These are phyloP conservation scores for Philonicus albiceps DNA, from an alignment of 2,888 invertebrate species.

Conservation along the genomic window DNA sequence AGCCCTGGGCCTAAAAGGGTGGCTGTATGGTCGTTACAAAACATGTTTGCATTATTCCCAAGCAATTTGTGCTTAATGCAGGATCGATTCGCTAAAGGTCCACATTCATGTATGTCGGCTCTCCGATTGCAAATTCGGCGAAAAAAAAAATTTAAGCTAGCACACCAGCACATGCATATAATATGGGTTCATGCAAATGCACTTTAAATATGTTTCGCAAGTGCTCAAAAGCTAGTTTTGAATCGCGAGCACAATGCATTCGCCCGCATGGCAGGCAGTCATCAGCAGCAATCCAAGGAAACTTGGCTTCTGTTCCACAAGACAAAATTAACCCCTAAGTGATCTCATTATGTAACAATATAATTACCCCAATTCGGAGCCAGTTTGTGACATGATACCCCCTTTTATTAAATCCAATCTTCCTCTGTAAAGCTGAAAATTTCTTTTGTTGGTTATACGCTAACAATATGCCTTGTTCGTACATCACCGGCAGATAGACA, in stretches of 20 bases:
- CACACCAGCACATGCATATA: background rate
- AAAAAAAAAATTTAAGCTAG: background rate
- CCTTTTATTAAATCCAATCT: conserved; percentile 28
- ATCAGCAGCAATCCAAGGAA: background rate
- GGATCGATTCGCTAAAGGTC: background rate
- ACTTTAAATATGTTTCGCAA: background rate
- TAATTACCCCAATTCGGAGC: conserved; percentile 44
- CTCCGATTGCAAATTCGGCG: background rate
- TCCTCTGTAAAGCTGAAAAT: conserved; percentile 24
- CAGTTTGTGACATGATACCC: conserved; percentile 35
- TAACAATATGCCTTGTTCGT: conserved; percentile 36
- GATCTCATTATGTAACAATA: conserved; percentile 47
- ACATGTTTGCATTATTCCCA: background rate
- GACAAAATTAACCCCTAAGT: conserved; percentile 46
- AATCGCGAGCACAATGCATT: background rate
- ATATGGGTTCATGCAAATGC: background rate
- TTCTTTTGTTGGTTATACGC: conserved; percentile 31
- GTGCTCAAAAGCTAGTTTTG: background rate
- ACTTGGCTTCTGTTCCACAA: background rate
- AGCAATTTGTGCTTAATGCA: conserved; percentile 31
- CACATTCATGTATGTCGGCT: background rate
- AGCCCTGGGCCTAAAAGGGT: background rate
- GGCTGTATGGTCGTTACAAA: background rate
- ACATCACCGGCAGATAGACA: conserved; percentile 48
- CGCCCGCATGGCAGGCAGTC: background rate